These are phyloP conservation scores for Microplitis mediator DNA, from an alignment of 1,140 invertebrate genomes.

Conservation along the genomic window DNA sequence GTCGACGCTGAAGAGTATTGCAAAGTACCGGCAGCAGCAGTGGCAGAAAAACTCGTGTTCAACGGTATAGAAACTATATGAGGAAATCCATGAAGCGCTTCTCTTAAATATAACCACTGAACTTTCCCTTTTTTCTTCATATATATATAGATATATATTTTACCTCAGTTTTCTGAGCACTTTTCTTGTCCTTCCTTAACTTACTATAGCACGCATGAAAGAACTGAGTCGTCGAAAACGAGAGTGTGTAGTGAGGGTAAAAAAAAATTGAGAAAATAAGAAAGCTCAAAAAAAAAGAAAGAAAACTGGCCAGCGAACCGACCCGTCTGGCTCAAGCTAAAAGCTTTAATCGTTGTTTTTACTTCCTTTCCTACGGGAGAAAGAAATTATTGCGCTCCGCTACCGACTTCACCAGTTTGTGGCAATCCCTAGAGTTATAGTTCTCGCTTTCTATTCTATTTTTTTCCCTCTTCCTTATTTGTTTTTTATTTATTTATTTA, in stretches of 20 bases:
- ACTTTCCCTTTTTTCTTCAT: constrained; percentile 1
- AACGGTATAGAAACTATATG: constrained; percentile 37
- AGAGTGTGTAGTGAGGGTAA: not conserved
- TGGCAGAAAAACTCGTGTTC: constrained; percentile 24
- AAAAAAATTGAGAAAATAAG: constrained; percentile 5
- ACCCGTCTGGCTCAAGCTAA: constrained; percentile 18
- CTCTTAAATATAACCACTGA: constrained; percentile 26
- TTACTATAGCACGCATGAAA: not conserved
- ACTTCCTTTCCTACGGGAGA: constrained; percentile 14
- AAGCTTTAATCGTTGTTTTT: constrained; percentile 35
- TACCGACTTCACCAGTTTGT: constrained; percentile 6
- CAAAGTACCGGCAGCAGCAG: too few species aligned
- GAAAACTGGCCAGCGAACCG: constrained; percentile 16
- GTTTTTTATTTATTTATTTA: not conserved
- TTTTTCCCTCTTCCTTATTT: not conserved
- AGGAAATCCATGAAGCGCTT: constrained; percentile 39
- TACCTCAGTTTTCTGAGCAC: constrained; percentile 6
- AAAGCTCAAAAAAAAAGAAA: constrained; percentile 25
- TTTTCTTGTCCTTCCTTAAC: not conserved
- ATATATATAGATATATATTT: not conserved
- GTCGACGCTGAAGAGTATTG: too few species aligned
- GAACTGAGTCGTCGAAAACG: not conserved
- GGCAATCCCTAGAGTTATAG: not conserved
- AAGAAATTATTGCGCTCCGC: constrained; percentile 19
- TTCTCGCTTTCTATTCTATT: not conserved